These are phyloP conservation scores for Gasterosteus aculeatus DNA, from an alignment of 2,113 vertebrate species.

Conservation along the genomic window DNA sequence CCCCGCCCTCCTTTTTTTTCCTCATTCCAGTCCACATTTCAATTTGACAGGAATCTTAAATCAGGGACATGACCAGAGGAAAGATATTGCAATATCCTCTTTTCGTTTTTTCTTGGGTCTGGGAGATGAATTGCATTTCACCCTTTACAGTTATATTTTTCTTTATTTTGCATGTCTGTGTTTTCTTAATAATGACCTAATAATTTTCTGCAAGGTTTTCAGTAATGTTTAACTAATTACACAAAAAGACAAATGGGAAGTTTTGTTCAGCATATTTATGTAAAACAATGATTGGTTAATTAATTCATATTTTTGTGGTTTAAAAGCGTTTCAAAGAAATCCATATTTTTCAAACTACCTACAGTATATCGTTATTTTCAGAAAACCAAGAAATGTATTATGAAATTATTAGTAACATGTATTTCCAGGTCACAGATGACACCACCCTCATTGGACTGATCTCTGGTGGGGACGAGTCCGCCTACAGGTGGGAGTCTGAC, in stretches of 20 bases:
- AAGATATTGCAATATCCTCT: constrained; percentile 35
- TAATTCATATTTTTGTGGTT: not conserved
- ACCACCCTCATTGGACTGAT: no score
- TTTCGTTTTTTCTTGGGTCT: constrained; percentile 34
- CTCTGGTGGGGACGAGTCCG: no score
- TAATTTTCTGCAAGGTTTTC: constrained; percentile 2
- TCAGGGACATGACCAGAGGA: constrained; percentile 66
- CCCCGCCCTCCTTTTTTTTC: not conserved
- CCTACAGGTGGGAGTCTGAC: no score
- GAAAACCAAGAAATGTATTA: not conserved
- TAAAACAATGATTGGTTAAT: not conserved
- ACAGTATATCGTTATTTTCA: not conserved
- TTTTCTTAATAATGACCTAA: not conserved
- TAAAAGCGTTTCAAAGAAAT: not conserved
- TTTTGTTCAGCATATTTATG: not conserved
- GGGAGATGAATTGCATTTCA: constrained; percentile 41
- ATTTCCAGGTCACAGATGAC: no score
- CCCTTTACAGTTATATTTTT: constrained; percentile 6
- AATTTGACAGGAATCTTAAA: constrained; percentile 69
- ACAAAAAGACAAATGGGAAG: not conserved
- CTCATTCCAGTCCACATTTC: constrained; percentile 58
- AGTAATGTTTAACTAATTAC: not conserved
- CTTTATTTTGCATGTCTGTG: not conserved
- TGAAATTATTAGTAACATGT: not conserved
- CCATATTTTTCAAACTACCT: not conserved